Base-by-base conservation (phyloP, 2,113 vertebrate genomes). In the Hippolais icterina region DNA sequence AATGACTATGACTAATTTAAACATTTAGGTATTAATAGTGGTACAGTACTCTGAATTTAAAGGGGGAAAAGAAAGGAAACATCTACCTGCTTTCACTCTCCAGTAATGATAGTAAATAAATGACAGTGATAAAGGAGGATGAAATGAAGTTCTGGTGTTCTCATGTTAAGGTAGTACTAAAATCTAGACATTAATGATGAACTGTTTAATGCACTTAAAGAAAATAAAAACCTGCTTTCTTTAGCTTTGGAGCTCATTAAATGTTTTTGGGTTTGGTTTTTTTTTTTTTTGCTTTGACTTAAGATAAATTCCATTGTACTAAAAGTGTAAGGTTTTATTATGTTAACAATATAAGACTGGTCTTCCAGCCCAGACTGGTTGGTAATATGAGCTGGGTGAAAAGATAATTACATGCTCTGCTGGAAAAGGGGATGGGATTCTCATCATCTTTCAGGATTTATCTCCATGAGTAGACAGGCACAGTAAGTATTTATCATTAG, bases 1-100 rank as follows among this genome's bases (percentile, higher is more conserved):
- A 74, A 81, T 89, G 80, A 79, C 82, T 80, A 12, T 46, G 65
- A 44, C 57, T 94, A 91, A 88, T 80, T 89, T 90, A 96, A 95
- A 91, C 83, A 82, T 83, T 85, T 41, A 77, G 50, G 50, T 92
- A 89, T 78, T 96, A 83, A 75, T 80, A 74, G 46, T 28, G 23
- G 13, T 80, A 50, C 15, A 56, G 35, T 74, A 57, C 28, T 70
- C 23, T 53, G 49, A 76, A 74, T 75, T 78, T 72, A 52, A 83
- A 77, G 7, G 8, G 11, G 2, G 4, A 6, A 28, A 28, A 41
- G 15, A 63, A 46, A 15, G 0, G 15, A 39, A 83, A 44, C 12
- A 42, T 42, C 18, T 57, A 44, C 21, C 7, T 72, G 7, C 16
- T 75, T 29, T 47, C 15, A 21, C 8, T 9, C 9, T 4, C 14